phyloP scores from a whole-genome alignment of 2,797 vertebrate species.

The Cuculus canorus region DNA sequence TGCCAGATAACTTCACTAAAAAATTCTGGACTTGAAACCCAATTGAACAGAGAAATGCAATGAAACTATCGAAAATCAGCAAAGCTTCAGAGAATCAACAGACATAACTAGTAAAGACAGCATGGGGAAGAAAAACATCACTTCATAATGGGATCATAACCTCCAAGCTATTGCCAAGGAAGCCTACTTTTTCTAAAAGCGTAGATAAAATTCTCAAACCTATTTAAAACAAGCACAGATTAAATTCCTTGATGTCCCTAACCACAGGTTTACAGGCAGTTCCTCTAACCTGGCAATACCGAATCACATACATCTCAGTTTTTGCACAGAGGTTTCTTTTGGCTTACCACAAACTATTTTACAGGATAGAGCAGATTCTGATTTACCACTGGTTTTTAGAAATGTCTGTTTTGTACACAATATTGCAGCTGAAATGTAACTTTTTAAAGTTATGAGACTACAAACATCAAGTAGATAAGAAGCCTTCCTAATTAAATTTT shows the following conservation, averaged over 20 bases:
- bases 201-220: neutral
- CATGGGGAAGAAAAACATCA: neutral
- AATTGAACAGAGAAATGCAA: neutral
- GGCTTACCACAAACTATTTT: neutral
- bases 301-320: neutral
- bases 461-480: constrained; percentile 20
- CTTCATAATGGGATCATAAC: neutral
- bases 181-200: neutral
- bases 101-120: neutral
- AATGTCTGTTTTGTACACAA: neutral
- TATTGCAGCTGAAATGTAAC: neutral
- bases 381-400: neutral
- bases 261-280: neutral
- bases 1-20: neutral
- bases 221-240: neutral
- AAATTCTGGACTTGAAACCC: neutral
- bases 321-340: neutral
- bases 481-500: neutral
- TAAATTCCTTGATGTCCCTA: neutral
- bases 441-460: neutral
- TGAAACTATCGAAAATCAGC: neutral
- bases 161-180: neutral
- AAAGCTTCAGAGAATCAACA: neutral
- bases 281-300: neutral
- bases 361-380: neutral